Evolutionary conservation across 2,113 vertebrate genomes (phyloP).

Genomic region (Bucco capensis): DNA sequence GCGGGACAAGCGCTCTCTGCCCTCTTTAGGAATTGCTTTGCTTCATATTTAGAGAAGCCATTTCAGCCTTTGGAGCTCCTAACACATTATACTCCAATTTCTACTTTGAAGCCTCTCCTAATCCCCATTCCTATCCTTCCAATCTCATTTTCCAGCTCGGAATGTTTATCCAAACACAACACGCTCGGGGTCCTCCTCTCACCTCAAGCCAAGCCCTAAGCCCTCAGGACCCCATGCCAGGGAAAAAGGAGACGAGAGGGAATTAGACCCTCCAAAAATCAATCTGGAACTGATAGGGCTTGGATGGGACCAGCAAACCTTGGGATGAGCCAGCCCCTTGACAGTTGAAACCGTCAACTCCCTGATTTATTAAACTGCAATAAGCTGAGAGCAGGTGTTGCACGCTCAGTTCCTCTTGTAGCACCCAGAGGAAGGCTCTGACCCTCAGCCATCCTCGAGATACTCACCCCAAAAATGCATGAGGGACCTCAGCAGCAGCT

Average conservation of each 20-base stretch:
- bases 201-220: background rate
- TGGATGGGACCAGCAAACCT: background rate
- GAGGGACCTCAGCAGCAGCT: rapidly evolving
- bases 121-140: slow-evolving; percentile 6
- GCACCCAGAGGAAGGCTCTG: background rate
- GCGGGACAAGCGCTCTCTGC: rapidly evolving
- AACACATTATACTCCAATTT: slow-evolving; percentile 19
- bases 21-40: background rate
- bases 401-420: background rate
- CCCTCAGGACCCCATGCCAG: background rate
- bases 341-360: background rate
- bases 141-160: slow-evolving; percentile 44
- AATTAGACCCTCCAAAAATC: slow-evolving; percentile 42
- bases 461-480: rapidly evolving
- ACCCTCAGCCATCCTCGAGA: background rate
- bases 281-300: background rate
- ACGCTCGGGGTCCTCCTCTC: rapidly evolving
- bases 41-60: background rate
- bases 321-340: background rate
- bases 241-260: background rate
- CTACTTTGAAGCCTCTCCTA: slow-evolving; percentile 10
- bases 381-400: background rate
- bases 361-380: background rate
- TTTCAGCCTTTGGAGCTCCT: background rate
- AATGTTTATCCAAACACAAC: background rate